Evolutionary conservation across 2,888 invertebrate species (phyloP).

Genomic region (Torymus auratus): DNA sequence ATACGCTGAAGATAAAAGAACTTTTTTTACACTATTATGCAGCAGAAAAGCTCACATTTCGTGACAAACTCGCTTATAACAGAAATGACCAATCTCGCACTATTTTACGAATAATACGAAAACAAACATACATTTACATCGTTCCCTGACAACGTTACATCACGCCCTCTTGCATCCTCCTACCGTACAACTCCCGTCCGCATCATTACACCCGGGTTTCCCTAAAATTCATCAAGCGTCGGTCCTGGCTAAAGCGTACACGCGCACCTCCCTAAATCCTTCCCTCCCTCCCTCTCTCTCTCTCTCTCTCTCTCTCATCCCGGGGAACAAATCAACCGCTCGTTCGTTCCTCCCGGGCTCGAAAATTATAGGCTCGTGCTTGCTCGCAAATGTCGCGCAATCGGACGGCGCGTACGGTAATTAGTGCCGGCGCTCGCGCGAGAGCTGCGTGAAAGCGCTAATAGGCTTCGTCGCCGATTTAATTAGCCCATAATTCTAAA

Average conservation of each 20-base stretch:
- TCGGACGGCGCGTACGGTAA: conserved; percentile 66
- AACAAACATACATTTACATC: neutral
- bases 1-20: too few species aligned
- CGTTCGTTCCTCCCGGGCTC: neutral
- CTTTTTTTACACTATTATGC: too few species aligned
- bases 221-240: neutral
- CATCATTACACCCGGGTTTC: neutral
- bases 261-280: too few species aligned
- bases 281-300: too few species aligned
- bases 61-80: too few species aligned
- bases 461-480: conserved; percentile 70
- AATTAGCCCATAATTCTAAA: conserved; percentile 70
- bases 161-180: too few species aligned
- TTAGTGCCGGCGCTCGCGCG: conserved; percentile 59
- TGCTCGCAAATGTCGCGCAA: conserved; percentile 43
- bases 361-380: conserved; percentile 25
- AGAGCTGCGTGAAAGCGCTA: conserved; percentile 65
- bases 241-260: too few species aligned
- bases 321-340: neutral
- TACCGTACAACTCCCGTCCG: neutral
- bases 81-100: too few species aligned
- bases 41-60: too few species aligned
- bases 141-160: neutral
- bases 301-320: neutral
- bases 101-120: too few species aligned